Conservation (phyloP, 2,113 vertebrate species). For the Solea solea region DNA sequence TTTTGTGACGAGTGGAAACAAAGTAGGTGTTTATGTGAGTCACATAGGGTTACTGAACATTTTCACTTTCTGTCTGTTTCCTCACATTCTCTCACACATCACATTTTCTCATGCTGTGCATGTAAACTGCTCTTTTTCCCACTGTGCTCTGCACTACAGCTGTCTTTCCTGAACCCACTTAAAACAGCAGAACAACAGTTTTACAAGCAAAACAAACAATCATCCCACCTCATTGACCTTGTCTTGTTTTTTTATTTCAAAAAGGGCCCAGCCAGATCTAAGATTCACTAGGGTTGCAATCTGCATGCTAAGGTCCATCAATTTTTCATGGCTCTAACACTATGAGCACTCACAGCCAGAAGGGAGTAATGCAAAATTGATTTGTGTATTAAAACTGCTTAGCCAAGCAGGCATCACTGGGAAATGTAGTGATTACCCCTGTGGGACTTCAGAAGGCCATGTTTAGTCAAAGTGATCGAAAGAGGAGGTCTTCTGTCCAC, state of each 20-base stretch:
- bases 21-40: conserved; percentile 5
- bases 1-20: too few relatives aligned
- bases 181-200: conserved; percentile 37
- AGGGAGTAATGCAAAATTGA: conserved; percentile 94
- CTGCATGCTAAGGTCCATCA: conserved; percentile 87
- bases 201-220: conserved; percentile 72
- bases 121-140: conserved; percentile 31
- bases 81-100: conserved; percentile 23
- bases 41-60: conserved; percentile 28
- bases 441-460: conserved; percentile 74
- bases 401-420: conserved; percentile 84
- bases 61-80: conserved; percentile 19
- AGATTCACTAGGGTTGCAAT: conserved; percentile 84
- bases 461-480: conserved; percentile 57
- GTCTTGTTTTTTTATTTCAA: conserved; percentile 56
- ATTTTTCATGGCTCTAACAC: conserved; percentile 90
- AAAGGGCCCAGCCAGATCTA: conserved; percentile 75
- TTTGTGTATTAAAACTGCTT: conserved; percentile 91
- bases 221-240: conserved; percentile 78
- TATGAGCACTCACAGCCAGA: conserved; percentile 86
- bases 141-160: conserved; percentile 20
- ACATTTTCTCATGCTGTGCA: conserved; percentile 19
- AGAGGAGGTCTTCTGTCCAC: conserved; percentile 30
- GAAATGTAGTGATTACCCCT: conserved; percentile 84
- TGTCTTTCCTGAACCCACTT: conserved; percentile 24